Evolutionary conservation across 2,888 invertebrate genomes (phyloP).

Genomic region (Caenorhabditis afra): DNA sequence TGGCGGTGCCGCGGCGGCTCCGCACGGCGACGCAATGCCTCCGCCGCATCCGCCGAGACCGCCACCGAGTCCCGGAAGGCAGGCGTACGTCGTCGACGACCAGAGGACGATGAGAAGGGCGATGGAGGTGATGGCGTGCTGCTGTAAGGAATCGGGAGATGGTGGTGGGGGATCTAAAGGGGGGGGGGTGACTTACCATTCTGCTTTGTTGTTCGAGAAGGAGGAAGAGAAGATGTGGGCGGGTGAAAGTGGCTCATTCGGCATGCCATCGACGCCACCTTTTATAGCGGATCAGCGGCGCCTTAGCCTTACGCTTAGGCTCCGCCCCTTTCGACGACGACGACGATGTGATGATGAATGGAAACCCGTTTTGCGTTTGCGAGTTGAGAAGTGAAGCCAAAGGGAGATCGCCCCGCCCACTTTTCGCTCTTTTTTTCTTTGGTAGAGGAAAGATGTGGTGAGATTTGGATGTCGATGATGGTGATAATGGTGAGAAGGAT

Average conservation of each 20-base stretch:
- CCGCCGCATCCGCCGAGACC: slow-evolving; percentile 54
- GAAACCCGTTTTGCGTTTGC: no score
- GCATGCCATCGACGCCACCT: slow-evolving; percentile 33
- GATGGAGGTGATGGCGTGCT: no score
- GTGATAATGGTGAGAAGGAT: no score
- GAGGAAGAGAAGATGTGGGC: not conserved
- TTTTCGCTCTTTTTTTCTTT: no score
- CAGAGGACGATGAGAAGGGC: slow-evolving; percentile 36
- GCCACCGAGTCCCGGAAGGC: slow-evolving; percentile 59
- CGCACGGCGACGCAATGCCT: slow-evolving; percentile 45
- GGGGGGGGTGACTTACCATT: slow-evolving; percentile 32
- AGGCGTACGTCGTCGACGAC: slow-evolving; percentile 26
- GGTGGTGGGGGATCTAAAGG: no score
- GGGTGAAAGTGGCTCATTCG: slow-evolving; percentile 41
- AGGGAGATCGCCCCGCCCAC: no score
- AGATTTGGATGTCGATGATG: no score
- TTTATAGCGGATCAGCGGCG: slow-evolving; percentile 51
- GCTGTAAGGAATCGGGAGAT: no score
- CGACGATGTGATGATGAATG: no score
- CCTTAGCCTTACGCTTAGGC: slow-evolving; percentile 7
- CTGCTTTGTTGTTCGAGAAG: not conserved
- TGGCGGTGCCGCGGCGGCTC: slow-evolving; percentile 51
- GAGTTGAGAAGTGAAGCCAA: no score
- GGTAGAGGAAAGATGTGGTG: no score
- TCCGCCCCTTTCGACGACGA: slow-evolving; percentile 32